These are phyloP conservation scores for Cecropterus lyciades DNA, from an alignment of 1,140 invertebrate species.

Conservation along the genomic window DNA sequence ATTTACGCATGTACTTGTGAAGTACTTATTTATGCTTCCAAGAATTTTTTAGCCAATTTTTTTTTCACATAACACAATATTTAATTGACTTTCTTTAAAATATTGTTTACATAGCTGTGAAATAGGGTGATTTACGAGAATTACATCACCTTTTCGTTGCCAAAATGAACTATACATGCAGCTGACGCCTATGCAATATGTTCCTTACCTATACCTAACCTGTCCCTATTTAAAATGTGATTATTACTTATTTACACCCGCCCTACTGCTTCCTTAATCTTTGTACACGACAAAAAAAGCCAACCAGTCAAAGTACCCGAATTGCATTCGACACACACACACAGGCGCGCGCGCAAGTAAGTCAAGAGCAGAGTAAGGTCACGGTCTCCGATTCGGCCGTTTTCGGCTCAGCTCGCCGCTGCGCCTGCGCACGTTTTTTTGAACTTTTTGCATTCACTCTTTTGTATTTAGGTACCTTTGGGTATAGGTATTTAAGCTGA, in stretches of 20 bases:
- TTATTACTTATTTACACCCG: neutral
- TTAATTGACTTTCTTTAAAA: too few species aligned
- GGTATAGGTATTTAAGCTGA: conserved; percentile 33
- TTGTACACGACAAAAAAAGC: conserved; percentile 51
- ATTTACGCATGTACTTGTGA: too few species aligned
- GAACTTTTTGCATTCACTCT: conserved; percentile 18
- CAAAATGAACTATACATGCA: too few species aligned
- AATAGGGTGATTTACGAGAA: too few species aligned
- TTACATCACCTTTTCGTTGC: too few species aligned
- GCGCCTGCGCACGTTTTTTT: conserved; percentile 44
- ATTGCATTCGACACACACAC: conserved; percentile 59
- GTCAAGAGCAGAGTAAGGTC: conserved; percentile 70
- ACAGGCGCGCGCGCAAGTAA: conserved; percentile 42
- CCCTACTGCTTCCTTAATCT: conserved; percentile 44
- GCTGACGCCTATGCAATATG: too few species aligned
- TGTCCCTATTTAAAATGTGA: neutral
- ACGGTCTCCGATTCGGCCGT: conserved; percentile 61
- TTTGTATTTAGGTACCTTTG: conserved; percentile 28
- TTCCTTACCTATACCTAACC: too few species aligned
- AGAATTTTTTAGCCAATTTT: too few species aligned
- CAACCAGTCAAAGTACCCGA: conserved; percentile 62
- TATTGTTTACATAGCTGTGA: too few species aligned
- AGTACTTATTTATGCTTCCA: too few species aligned
- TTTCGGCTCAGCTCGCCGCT: conserved; percentile 57
- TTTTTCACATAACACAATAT: too few species aligned